Evolutionary conservation across 2,113 vertebrate genomes (phyloP).

Genomic region (Andinoacara biseriatus): DNA sequence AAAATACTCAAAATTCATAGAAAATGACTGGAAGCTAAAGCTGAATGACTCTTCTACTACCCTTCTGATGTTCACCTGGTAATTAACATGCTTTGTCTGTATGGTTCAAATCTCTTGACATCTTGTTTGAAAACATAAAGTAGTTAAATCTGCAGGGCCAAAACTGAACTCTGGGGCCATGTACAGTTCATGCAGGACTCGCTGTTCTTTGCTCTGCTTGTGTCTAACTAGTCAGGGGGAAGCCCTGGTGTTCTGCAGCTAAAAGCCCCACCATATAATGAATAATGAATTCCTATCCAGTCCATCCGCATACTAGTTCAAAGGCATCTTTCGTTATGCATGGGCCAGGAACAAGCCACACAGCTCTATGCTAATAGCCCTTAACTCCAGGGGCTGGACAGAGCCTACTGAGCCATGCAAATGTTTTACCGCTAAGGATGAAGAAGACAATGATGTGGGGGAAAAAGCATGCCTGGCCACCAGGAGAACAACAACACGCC

Average conservation of each 20-base stretch:
- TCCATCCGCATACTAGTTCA: constrained; percentile 62
- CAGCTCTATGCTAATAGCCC: constrained; percentile 65
- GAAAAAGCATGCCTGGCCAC: constrained; percentile 13
- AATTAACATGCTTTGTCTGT: constrained; percentile 1
- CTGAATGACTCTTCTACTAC: not conserved
- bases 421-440: constrained; percentile 28
- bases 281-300: constrained; percentile 75
- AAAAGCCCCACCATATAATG: constrained; percentile 68
- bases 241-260: constrained; percentile 67
- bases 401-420: constrained; percentile 58
- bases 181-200: constrained; percentile 8
- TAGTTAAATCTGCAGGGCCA: not conserved
- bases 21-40: not conserved
- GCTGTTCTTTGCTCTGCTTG: constrained; percentile 53
- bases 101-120: constrained; percentile 26
- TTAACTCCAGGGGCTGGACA: constrained; percentile 39
- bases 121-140: not conserved
- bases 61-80: constrained; percentile 39
- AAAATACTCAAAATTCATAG: not conserved
- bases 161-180: constrained; percentile 10
- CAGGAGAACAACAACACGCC: constrained; percentile 8
- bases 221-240: constrained; percentile 62
- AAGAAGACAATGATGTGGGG: constrained; percentile 52
- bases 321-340: constrained; percentile 58
- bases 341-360: constrained; percentile 53